phyloP scores from a whole-genome alignment of 2,797 vertebrate species.

The Pipistrellus nathusii region DNA sequence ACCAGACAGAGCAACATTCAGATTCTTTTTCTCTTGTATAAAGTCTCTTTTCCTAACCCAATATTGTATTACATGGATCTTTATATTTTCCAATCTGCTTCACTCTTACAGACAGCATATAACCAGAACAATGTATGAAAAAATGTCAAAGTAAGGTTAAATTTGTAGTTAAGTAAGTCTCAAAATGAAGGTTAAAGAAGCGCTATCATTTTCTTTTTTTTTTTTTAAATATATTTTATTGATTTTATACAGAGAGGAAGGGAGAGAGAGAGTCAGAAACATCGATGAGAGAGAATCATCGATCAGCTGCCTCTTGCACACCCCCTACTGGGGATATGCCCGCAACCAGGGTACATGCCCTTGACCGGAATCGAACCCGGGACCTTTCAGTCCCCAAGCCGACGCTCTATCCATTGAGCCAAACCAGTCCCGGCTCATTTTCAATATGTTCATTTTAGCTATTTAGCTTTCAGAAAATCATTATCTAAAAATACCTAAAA shows the following conservation, averaged over 20 bases:
- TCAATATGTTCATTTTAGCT: background rate
- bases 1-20: no score
- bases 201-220: background rate
- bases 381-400: no score
- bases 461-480: slow-evolving; percentile 47
- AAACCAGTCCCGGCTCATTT: no score
- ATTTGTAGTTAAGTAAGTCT: slow-evolving; percentile 14
- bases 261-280: no score
- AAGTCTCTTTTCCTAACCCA: slow-evolving; percentile 54
- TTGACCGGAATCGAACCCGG: no score
- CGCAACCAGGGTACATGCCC: no score
- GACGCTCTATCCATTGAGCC: no score
- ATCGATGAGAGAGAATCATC: no score
- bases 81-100: slow-evolving; percentile 1
- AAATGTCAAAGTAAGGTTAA: background rate
- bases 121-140: background rate
- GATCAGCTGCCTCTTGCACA: no score
- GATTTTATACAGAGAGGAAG: no score
- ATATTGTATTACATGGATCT: background rate
- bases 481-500: slow-evolving; percentile 83
- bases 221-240: no score
- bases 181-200: background rate
- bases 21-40: background rate
- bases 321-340: no score
- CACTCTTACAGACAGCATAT: background rate